Evolutionary conservation across 2,888 invertebrate genomes (phyloP).

Genomic region (Diarsia brunnea): DNA sequence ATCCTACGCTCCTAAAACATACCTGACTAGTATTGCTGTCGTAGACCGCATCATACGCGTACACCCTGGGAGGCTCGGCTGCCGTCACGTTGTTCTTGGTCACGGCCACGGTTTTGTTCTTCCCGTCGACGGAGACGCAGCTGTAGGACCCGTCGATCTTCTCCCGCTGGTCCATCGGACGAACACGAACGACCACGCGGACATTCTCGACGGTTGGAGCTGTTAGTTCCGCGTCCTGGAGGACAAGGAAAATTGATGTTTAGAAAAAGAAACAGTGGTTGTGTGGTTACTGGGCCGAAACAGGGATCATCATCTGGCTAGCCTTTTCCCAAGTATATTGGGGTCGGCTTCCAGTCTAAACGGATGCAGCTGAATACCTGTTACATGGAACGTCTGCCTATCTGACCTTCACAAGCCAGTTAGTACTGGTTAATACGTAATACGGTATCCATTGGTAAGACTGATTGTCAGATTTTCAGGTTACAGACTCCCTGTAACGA

Average conservation of each 20-base stretch:
- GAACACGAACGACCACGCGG: conserved; percentile 97
- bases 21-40: conserved; percentile 96
- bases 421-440: no score
- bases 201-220: conserved; percentile 97
- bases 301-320: not conserved
- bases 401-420: no score
- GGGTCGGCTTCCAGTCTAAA: no score
- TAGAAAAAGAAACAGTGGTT: not conserved
- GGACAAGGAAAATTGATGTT: not conserved
- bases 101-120: conserved; percentile 95
- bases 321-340: no score
- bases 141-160: conserved; percentile 92
- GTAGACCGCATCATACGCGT: conserved; percentile 99
- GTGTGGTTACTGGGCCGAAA: not conserved
- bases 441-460: no score
- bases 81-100: conserved; percentile 93
- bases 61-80: conserved; percentile 96
- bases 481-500: no score
- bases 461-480: no score
- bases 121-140: conserved; percentile 94
- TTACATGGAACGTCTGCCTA: no score
- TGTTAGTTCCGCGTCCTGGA: conserved; percentile 87
- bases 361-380: no score
- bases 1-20: conserved; percentile 43
- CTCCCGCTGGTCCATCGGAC: conserved; percentile 98